Evolutionary conservation across 1,140 invertebrate genomes (phyloP).

Genomic region (Kradibia gibbosae): DNA sequence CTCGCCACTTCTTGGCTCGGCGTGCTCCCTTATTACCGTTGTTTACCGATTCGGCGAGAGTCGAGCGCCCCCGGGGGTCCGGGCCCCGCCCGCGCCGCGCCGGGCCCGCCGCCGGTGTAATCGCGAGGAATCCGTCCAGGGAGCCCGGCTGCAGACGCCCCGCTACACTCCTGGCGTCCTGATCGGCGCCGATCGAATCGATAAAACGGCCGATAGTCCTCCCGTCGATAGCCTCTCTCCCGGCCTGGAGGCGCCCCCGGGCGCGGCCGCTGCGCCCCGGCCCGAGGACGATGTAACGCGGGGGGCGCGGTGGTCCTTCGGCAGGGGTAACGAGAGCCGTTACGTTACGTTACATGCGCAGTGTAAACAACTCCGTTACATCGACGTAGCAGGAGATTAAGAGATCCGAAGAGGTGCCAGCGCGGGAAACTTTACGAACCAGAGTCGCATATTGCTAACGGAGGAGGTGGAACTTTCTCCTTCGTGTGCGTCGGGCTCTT

Average conservation of each 20-base stretch:
- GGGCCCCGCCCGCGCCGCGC: not conserved
- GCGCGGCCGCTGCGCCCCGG: no score
- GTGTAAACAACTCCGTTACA: constrained; percentile 75
- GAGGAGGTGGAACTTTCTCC: constrained; percentile 66
- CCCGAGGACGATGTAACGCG: not conserved
- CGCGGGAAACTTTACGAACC: constrained; percentile 70
- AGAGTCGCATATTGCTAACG: constrained; percentile 68
- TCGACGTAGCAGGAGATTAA: constrained; percentile 70
- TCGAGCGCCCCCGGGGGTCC: constrained; percentile 49
- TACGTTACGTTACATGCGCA: constrained; percentile 73
- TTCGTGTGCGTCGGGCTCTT: not conserved
- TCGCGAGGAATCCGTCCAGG: not conserved
- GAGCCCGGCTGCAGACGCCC: not conserved
- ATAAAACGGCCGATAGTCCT: constrained; percentile 56
- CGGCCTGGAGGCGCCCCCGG: no score
- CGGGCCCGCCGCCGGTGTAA: not conserved
- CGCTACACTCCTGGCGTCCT: constrained; percentile 55
- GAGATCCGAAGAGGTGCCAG: constrained; percentile 63
- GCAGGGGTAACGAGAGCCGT: constrained; percentile 54
- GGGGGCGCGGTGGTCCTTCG: not conserved
- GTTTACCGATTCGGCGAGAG: constrained; percentile 62
- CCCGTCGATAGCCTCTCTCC: constrained; percentile 30
- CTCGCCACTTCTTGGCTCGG: constrained; percentile 57
- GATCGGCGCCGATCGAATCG: constrained; percentile 62
- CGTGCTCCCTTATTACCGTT: constrained; percentile 63